A percentile compares a stretch with the other conserved stretches of the same genome.
These are phyloP conservation scores for Pangasius macronema DNA, from an alignment of 2,797 vertebrate species.

Conservation along the genomic window DNA sequence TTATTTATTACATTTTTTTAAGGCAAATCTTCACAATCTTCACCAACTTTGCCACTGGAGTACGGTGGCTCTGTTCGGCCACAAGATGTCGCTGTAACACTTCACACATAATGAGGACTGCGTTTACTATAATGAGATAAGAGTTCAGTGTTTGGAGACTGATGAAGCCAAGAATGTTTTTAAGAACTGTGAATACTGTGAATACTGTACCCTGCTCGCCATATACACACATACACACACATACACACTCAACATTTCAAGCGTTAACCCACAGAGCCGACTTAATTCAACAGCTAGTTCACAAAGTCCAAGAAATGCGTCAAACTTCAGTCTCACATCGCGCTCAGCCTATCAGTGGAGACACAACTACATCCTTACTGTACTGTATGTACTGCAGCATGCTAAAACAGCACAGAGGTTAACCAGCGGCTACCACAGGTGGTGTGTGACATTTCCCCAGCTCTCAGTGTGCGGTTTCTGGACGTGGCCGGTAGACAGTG, in stretches of 20 bases:
- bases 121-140: neutral
- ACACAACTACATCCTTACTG: neutral
- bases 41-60: neutral
- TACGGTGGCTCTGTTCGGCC: slow-evolving; percentile 4
- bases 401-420: neutral
- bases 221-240: neutral
- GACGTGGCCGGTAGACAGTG: slow-evolving; percentile 2
- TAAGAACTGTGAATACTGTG: neutral
- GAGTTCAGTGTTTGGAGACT: neutral
- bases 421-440: neutral
- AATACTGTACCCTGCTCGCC: neutral
- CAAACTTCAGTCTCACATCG: neutral
- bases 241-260: neutral
- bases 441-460: neutral
- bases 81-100: slow-evolving; percentile 36
- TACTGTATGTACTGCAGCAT: no score
- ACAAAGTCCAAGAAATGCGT: neutral
- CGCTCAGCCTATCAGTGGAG: neutral
- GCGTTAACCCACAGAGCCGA: neutral
- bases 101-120: neutral
- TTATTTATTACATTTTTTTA: no score
- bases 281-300: neutral
- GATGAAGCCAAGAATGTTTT: neutral
- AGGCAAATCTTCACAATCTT: neutral
- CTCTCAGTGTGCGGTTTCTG: neutral